Base-by-base conservation (phyloP, 2,113 vertebrate species). In the Xyliphius kryptos region DNA sequence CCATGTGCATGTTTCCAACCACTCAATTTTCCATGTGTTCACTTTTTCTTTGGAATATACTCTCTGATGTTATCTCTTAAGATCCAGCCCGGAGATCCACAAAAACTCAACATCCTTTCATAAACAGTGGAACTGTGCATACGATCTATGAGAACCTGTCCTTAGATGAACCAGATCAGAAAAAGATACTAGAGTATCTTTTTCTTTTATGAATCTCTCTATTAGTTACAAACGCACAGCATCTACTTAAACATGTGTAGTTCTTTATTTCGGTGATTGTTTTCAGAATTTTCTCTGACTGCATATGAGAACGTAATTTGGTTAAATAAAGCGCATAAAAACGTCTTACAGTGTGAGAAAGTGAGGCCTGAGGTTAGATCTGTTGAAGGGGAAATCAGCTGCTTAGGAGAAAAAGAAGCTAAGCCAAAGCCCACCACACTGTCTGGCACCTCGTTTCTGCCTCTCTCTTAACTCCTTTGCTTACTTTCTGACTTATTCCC, bases 1-100 rank as follows among this genome's bases (percentile, higher is more conserved):
- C 67, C 68, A 50, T 79, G 47, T 78, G 78, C 81, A 79, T 84
- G 76, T 82, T 85, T 86, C 82, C 81, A 85, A 76, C 72, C 75
- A 76, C 72, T 63, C 61, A 74, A 79, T 84, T 82, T 83, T 80
- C 75, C 76, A 50, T 53, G 60, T 58, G 71, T 79, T 85, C 71
- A 70, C 66, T 73, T 76, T 56, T n/a, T 68, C 54, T 69, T 65
- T 59, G 52, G 3, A 49, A 71, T 70, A 54, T 1, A 71, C 48
- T 81, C 74, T 1, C 21, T 67, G 63, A 76, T 66, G 53, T 74
- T 57, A 50, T 66, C 77, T 65, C 63, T 66, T 77, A 5, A 19
- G 22, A 10, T n/a, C 22, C 2, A 14, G 9, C 37, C n/a, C 21
- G 16, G 20, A 58, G 38, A 56, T 43, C 12, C 43, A 37, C 41